phyloP scores from a whole-genome alignment of 2,888 invertebrate species.

The Ganaspis brasiliensis region DNA sequence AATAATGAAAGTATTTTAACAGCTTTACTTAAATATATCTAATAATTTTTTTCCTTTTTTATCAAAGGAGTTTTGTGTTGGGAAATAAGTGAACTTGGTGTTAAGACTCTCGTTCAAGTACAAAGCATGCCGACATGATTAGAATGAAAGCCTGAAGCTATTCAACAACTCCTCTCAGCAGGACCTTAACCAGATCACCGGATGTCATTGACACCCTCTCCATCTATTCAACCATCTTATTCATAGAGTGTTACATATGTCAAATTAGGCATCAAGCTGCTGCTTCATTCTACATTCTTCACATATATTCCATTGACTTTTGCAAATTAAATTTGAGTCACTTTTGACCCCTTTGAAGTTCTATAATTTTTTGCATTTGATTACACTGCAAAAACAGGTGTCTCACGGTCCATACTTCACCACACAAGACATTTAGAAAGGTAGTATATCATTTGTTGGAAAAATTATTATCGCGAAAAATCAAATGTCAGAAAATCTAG shows the following conservation, averaged over 20 bases:
- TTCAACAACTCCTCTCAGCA: conserved; percentile 55
- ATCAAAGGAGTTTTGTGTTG: conserved; percentile 39
- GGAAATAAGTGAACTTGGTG: conserved; percentile 45
- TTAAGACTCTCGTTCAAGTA: conserved; percentile 53
- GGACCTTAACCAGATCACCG: conserved; percentile 79
- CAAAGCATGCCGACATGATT: conserved; percentile 65
- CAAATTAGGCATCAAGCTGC: conserved; percentile 4
- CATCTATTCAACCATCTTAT: conserved; percentile 60
- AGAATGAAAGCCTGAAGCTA: conserved; percentile 54
- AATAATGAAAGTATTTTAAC: conserved; percentile 56
- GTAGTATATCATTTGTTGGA: too few relatives aligned
- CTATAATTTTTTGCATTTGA: not conserved
- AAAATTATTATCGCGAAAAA: too few relatives aligned
- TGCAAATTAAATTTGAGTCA: not conserved
- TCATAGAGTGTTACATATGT: conserved; percentile 9
- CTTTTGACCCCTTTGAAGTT: not conserved
- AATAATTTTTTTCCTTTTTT: conserved; percentile 58
- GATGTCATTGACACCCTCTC: conserved; percentile 76
- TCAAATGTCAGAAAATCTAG: too few relatives aligned
- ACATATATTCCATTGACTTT: not conserved
- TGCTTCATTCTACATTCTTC: not conserved
- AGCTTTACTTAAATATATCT: conserved; percentile 66
- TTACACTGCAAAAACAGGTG: too few relatives aligned
- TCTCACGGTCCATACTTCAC: too few relatives aligned
- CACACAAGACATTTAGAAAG: too few relatives aligned